Evolutionary conservation across 2,888 invertebrate genomes (phyloP), one percentile per base, ranked within the genome.

Genomic region (Eupithecia vulgata): DNA sequence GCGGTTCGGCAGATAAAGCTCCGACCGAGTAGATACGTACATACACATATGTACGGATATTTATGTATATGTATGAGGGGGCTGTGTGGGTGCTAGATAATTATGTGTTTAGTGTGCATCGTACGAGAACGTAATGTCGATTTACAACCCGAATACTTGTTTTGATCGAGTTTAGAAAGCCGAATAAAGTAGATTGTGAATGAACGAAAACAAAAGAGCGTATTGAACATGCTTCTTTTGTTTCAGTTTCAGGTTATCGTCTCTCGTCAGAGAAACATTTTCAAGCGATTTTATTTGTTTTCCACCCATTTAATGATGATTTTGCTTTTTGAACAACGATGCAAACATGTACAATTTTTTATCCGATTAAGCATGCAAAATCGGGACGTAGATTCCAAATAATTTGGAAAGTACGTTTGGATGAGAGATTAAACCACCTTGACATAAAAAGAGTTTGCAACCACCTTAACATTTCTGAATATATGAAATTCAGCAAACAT

Each of bases 1-100:
- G 76, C 74, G 71, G 76, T 78, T 79, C 78, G 73, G 74, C 75
- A 80, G 80, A 76, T 81, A 78, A 78, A 75, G 73, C 74, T 64
- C 48, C 70, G 25, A 25, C 57, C 57, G 57, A 57, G 57, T 57
- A 57, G 52, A 64, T 21, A 37, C 61, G 34, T 62, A 74, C n/a
- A 8, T 7, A 35, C 10, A n/a, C n/a, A 35, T 37, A 57, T 57
- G 57, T 6, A 25, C n/a, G 59, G 13, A 15, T 62, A 37, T 21
- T 15, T 40, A 17, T 35, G 13, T 59, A 7, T 62, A 65, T 21
- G 40, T 6, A 5, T 70, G 75, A 72, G 69, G 76, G 72, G 25
- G n/a, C 13, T 15, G 61, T 34, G 61, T 61, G 8, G 12, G 21
- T 57, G 57, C n/a, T 48, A n/a, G 52, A 5, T 57, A 52, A 57